phyloP scores from a whole-genome alignment of 2,888 invertebrate genomes.

The Eilema sororculum region DNA sequence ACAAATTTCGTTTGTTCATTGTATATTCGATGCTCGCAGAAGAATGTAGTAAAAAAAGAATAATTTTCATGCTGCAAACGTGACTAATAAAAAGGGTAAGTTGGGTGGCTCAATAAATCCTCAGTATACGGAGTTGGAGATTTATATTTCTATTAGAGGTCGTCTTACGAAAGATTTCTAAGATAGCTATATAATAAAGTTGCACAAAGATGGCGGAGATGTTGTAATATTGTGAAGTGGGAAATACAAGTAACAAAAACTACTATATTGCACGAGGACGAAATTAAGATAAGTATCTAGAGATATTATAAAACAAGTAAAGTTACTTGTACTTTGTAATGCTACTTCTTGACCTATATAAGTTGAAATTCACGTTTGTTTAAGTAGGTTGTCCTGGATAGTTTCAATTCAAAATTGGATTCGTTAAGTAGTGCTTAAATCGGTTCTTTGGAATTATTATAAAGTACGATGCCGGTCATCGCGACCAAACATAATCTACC shows the following conservation, averaged over 20 bases:
- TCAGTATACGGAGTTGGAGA: slow-evolving; percentile 67
- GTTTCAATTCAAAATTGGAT: not conserved
- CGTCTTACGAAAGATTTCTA: slow-evolving; percentile 55
- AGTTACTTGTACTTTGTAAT: not conserved
- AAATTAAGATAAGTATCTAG: not conserved
- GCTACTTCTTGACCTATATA: not conserved
- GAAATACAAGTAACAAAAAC: not conserved
- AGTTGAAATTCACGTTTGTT: too few species aligned
- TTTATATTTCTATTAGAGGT: slow-evolving; percentile 79
- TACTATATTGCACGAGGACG: not conserved
- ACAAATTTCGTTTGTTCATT: not conserved
- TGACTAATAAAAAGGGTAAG: slow-evolving; percentile 80
- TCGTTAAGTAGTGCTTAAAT: not conserved
- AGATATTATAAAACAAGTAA: not conserved
- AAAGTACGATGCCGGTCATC: too few species aligned
- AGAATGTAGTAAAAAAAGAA: slow-evolving; percentile 59
- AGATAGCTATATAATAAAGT: slow-evolving; percentile 25
- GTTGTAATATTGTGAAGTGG: slow-evolving; percentile 1
- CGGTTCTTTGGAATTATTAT: not conserved
- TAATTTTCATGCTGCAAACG: slow-evolving; percentile 73
- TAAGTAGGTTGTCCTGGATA: not conserved
- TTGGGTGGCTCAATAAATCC: slow-evolving; percentile 74
- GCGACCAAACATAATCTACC: too few species aligned
- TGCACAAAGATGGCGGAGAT: not conserved
- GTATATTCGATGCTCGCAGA: slow-evolving; percentile 55